These are phyloP conservation scores for Tenebrio molitor DNA, from an alignment of 1,140 invertebrate species.

Conservation along the genomic window DNA sequence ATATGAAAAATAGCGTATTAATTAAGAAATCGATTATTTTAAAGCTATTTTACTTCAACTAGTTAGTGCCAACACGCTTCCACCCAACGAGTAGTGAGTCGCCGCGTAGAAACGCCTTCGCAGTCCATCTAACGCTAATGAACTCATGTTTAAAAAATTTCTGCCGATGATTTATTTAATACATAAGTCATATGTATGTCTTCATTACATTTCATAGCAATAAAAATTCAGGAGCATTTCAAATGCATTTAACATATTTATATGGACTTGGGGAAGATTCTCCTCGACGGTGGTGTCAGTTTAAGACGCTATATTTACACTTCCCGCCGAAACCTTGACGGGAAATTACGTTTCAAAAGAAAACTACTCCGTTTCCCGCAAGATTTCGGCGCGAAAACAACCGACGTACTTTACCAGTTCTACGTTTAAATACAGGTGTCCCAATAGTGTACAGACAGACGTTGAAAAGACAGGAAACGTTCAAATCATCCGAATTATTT, in stretches of 20 bases:
- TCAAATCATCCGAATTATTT: too few species aligned
- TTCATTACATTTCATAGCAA: slow-evolving; percentile 16
- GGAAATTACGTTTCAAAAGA: background rate
- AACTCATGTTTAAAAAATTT: slow-evolving; percentile 36
- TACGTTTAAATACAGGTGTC: too few species aligned
- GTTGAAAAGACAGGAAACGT: too few species aligned
- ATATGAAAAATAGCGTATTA: slow-evolving; percentile 45
- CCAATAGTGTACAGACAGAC: too few species aligned
- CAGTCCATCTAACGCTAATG: slow-evolving; percentile 14
- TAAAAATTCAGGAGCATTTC: slow-evolving; percentile 24
- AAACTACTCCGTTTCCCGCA: too few species aligned
- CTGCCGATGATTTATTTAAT: slow-evolving; percentile 29
- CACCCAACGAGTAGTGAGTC: background rate
- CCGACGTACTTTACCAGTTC: too few species aligned
- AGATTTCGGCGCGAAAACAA: too few species aligned
- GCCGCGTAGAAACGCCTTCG: background rate
- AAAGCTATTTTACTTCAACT: slow-evolving; percentile 36
- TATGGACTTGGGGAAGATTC: slow-evolving; percentile 20
- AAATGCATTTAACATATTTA: slow-evolving; percentile 8
- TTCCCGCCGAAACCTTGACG: background rate
- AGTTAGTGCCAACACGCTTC: background rate
- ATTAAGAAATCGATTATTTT: slow-evolving; percentile 29
- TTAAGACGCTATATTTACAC: background rate
- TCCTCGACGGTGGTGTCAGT: background rate
- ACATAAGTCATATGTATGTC: slow-evolving; percentile 22